These are phyloP conservation scores for Oryzias sinensis DNA, from an alignment of 2,797 vertebrate genomes.

Conservation along the genomic window DNA sequence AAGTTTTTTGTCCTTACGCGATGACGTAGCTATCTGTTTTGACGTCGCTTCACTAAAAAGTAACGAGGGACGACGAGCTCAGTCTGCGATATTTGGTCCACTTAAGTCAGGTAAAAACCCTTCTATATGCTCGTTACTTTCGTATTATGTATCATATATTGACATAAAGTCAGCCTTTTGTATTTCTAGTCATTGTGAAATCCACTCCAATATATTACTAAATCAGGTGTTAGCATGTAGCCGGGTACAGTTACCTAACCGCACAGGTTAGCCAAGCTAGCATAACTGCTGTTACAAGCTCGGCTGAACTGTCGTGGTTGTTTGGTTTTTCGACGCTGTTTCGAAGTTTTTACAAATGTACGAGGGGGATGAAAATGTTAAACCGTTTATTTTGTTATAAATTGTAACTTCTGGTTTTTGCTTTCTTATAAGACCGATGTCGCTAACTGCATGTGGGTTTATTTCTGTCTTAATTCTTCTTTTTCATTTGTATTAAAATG, in stretches of 20 bases:
- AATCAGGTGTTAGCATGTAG: constrained; percentile 41
- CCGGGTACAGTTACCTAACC: constrained; percentile 9
- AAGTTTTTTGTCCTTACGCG: constrained; percentile 12
- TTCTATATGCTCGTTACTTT: fast-evolving
- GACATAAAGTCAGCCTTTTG: too few relatives aligned
- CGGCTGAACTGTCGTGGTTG: background rate
- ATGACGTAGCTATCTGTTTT: constrained; percentile 38
- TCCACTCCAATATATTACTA: background rate
- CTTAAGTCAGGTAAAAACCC: constrained; percentile 23
- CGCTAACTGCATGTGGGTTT: too few relatives aligned
- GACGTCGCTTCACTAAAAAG: constrained; percentile 22
- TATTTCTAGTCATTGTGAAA: fast-evolving
- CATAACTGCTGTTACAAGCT: too few relatives aligned
- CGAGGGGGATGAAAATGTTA: background rate
- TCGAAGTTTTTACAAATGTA: background rate
- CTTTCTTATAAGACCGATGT: too few relatives aligned
- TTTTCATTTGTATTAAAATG: too few relatives aligned
- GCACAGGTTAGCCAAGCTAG: constrained; percentile 5
- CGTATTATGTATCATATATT: fast-evolving
- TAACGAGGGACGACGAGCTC: constrained; percentile 9
- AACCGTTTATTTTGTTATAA: background rate
- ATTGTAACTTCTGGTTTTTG: background rate
- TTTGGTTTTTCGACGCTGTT: background rate
- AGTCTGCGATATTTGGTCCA: background rate
- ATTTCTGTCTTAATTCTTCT: too few relatives aligned